phyloP scores from a whole-genome alignment of 1,140 invertebrate genomes.

The Schlechtendalia chinensis region DNA sequence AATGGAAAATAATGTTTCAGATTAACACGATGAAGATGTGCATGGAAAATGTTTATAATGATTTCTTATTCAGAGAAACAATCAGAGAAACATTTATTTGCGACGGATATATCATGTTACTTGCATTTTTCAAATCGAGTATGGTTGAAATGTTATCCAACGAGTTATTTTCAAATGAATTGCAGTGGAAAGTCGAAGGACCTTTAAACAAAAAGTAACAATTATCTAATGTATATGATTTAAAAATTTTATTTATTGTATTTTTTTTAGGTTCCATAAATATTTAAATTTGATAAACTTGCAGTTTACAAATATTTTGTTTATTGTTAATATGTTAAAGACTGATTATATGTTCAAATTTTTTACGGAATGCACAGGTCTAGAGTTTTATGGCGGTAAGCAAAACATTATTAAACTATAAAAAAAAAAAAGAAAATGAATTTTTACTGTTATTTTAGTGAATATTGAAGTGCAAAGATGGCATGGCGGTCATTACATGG shows the following conservation, averaged over 20 bases:
- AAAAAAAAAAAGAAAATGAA: too few relatives aligned
- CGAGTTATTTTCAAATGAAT: background rate
- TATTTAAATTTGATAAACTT: background rate
- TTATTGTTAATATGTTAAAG: slow-evolving; percentile 32
- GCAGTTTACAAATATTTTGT: background rate
- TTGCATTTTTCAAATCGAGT: background rate
- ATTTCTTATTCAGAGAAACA: background rate
- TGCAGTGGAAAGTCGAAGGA: slow-evolving; percentile 4
- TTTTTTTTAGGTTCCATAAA: slow-evolving; percentile 4
- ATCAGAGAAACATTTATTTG: background rate
- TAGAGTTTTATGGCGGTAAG: slow-evolving; percentile 9
- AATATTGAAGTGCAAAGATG: slow-evolving; percentile 43
- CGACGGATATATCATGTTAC: slow-evolving; percentile 15
- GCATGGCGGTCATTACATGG: slow-evolving; percentile 44
- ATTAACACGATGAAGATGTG: background rate
- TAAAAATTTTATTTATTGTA: background rate
- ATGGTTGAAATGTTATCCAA: slow-evolving; percentile 7
- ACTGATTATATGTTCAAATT: slow-evolving; percentile 33
- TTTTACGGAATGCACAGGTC: slow-evolving; percentile 18
- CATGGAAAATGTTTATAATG: background rate
- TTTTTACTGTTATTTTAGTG: background rate
- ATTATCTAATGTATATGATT: background rate
- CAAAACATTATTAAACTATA: background rate
- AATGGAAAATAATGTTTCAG: background rate
- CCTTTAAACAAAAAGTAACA: slow-evolving; percentile 42